Conservation (phyloP, 2,888 invertebrate genomes). For the Heteromurus nitidus region DNA sequence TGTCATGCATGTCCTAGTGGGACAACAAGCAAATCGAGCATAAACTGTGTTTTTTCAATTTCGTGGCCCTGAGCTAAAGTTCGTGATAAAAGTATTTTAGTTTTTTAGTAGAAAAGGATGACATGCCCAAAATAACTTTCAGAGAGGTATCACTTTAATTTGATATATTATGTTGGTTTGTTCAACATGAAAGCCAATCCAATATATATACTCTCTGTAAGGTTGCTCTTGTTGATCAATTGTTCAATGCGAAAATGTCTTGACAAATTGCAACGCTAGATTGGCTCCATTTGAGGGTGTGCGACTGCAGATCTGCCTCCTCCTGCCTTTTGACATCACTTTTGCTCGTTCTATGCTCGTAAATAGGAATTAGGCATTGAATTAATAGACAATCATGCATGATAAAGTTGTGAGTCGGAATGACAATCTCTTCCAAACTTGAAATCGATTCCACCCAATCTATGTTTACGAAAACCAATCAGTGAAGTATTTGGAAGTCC, state of each 20-base stretch:
- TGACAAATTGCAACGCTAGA: constrained; percentile 18
- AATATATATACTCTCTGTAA: not conserved
- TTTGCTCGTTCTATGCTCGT: not conserved
- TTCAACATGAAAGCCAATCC: not conserved
- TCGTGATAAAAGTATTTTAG: constrained; percentile 55
- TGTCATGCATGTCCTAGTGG: constrained; percentile 53
- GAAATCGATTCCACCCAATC: constrained; percentile 12
- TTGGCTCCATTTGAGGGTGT: constrained; percentile 18
- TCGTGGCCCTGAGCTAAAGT: constrained; percentile 53
- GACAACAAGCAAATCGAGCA: constrained; percentile 52
- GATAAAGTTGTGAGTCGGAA: not conserved
- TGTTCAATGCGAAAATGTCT: not conserved
- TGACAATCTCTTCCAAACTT: constrained; percentile 14
- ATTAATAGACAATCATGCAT: not conserved
- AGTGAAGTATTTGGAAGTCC: too few relatives aligned
- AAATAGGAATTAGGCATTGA: not conserved
- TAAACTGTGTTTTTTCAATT: constrained; percentile 53
- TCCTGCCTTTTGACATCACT: too few relatives aligned
- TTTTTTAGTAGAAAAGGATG: constrained; percentile 34
- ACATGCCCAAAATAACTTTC: constrained; percentile 49
- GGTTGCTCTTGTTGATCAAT: not conserved
- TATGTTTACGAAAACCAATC: too few relatives aligned
- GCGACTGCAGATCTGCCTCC: not conserved
- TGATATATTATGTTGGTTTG: constrained; percentile 32
- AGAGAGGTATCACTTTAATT: constrained; percentile 31